A percentile compares a stretch with the other conserved stretches of the same genome.
Evolutionary conservation across 1,140 invertebrate species (phyloP).

Genomic region (Helicoverpa zea): DNA sequence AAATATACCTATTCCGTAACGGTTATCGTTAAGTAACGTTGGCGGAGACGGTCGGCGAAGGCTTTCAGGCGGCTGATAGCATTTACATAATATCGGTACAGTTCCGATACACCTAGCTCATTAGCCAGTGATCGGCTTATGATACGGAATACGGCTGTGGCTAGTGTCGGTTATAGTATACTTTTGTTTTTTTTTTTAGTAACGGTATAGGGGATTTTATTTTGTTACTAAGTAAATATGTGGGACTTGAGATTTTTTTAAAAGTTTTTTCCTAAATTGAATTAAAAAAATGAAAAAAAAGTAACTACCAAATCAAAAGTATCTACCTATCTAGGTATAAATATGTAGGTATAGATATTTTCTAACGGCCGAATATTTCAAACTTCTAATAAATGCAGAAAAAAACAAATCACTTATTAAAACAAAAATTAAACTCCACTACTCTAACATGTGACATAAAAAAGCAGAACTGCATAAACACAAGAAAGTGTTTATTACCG

Average conservation of each 20-base stretch:
- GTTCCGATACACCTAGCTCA: slow-evolving; percentile 72
- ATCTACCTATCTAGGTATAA: too few species aligned
- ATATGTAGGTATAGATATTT: too few species aligned
- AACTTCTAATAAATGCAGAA: too few species aligned
- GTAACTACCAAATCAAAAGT: too few species aligned
- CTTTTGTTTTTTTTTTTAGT: slow-evolving; percentile 30
- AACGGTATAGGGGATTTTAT: slow-evolving; percentile 1
- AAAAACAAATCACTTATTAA: neutral
- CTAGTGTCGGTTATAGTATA: slow-evolving; percentile 16
- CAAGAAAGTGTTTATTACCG: slow-evolving; percentile 25
- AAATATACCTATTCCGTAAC: slow-evolving; percentile 45
- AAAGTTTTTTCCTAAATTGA: too few species aligned
- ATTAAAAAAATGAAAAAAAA: too few species aligned
- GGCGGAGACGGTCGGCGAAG: slow-evolving; percentile 60
- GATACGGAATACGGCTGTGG: slow-evolving; percentile 60
- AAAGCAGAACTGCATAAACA: slow-evolving; percentile 19
- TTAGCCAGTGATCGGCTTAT: slow-evolving; percentile 76
- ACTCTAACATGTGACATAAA: slow-evolving; percentile 23
- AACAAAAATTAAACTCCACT: neutral
- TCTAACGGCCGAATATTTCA: too few species aligned
- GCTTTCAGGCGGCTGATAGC: slow-evolving; percentile 71
- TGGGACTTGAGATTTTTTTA: neutral
- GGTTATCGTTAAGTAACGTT: slow-evolving; percentile 59
- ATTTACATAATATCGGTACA: slow-evolving; percentile 79
- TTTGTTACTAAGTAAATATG: neutral